Conservation (phyloP, 2,797 vertebrate genomes). For the Gallinago solitaria region DNA sequence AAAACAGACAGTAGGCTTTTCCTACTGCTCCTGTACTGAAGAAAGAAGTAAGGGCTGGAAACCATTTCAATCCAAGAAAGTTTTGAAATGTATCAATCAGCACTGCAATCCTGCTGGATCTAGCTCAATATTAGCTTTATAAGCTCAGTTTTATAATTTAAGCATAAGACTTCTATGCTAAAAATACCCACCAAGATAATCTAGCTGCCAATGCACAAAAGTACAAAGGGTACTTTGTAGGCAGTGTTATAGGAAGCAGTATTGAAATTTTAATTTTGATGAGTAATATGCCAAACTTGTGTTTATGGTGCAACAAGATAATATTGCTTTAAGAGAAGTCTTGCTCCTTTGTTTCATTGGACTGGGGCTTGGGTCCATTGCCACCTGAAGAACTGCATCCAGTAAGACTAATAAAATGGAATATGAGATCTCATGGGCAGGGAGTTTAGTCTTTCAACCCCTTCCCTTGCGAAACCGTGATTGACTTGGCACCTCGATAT, state of each 20-base stretch:
- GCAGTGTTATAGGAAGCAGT: not conserved
- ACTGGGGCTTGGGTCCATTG: not conserved
- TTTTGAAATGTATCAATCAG: not conserved
- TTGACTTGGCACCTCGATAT: not conserved
- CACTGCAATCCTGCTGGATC: not conserved
- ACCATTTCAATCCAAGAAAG: not conserved
- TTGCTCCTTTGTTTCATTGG: not conserved
- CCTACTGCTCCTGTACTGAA: not conserved
- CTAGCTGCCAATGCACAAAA: not conserved
- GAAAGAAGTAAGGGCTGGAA: not conserved
- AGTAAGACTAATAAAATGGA: not conserved
- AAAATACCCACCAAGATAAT: not conserved
- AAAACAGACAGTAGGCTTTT: not conserved
- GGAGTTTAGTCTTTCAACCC: not conserved
- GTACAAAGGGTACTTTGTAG: not conserved
- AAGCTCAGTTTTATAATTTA: not conserved
- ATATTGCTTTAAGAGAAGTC: not conserved
- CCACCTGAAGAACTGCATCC: constrained; percentile 1
- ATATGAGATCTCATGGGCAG: not conserved
- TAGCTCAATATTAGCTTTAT: not conserved
- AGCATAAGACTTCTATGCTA: not conserved
- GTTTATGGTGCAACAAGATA: not conserved
- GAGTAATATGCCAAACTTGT: not conserved
- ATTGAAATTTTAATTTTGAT: not conserved
- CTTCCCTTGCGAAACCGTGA: not conserved